These are phyloP conservation scores for Sanderia malayensis DNA, from an alignment of 30 jellyfish, hydroid and myxozoan species.

Conservation along the genomic window DNA sequence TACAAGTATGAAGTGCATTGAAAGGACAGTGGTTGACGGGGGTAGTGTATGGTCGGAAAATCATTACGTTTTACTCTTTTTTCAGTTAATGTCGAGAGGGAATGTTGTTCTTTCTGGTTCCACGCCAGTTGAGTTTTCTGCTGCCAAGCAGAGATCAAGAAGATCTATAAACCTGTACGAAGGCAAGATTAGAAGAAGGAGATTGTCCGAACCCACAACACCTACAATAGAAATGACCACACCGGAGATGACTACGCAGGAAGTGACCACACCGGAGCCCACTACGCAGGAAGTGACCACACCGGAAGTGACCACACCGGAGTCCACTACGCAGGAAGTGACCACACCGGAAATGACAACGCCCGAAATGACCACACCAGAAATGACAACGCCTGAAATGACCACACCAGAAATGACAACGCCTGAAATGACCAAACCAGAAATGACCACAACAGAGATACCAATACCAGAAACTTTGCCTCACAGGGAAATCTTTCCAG, in stretches of 20 bases:
- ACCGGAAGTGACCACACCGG: conserved; percentile 6
- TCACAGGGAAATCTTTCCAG: neutral
- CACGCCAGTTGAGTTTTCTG: conserved; percentile 18
- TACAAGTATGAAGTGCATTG: no score
- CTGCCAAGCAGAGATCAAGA: conserved; percentile 15
- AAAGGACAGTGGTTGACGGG: no score
- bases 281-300: neutral
- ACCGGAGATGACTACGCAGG: neutral
- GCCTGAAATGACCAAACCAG: neutral
- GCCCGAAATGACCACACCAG: conserved; percentile 6
- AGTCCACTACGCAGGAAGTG: neutral
- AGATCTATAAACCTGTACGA: neutral
- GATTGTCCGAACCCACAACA: neutral
- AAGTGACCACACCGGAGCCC: neutral
- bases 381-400: neutral
- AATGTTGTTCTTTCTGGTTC: conserved; percentile 64
- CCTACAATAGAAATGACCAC: neutral
- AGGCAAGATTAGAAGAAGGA: neutral
- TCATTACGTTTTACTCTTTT: no score
- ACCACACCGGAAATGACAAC: neutral
- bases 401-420: conserved; percentile 12
- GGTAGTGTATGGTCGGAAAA: no score
- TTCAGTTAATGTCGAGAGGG: conserved; percentile 79
- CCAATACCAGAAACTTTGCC: neutral
- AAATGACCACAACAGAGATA: neutral